Conservation (phyloP, 2,797 vertebrate species). For the Danio choprae region DNA sequence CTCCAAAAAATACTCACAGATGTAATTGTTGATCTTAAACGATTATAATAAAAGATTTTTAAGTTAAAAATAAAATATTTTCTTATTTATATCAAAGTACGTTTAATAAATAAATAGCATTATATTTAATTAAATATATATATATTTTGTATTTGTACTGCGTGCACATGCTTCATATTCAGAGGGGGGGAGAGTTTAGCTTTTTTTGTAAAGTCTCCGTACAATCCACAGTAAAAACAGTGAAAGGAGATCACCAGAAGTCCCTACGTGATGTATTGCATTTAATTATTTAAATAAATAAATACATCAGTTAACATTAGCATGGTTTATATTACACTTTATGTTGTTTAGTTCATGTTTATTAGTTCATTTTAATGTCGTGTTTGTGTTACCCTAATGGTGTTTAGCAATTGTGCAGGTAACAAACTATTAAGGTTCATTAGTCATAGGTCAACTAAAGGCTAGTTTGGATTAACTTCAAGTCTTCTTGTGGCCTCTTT, state of each 20-base stretch:
- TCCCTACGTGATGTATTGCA: neutral
- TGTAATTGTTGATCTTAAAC: too few species aligned
- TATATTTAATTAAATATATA: too few species aligned
- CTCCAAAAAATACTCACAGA: too few species aligned
- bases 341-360: slow-evolving; percentile 5
- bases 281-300: neutral
- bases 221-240: neutral
- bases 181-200: too few species aligned
- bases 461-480: neutral
- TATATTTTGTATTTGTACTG: too few species aligned
- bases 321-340: neutral
- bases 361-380: neutral
- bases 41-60: too few species aligned
- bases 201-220: neutral
- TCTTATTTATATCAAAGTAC: too few species aligned
- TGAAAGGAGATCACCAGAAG: neutral
- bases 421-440: slow-evolving; percentile 11
- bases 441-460: slow-evolving; percentile 5
- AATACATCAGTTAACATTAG: neutral
- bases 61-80: too few species aligned
- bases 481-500: neutral
- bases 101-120: too few species aligned
- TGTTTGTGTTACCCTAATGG: neutral
- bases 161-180: too few species aligned
- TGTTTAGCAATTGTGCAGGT: neutral